Evolutionary conservation across 2,888 invertebrate genomes (phyloP), one percentile per base, ranked within the genome.

Genomic region (Empis stercorea): DNA sequence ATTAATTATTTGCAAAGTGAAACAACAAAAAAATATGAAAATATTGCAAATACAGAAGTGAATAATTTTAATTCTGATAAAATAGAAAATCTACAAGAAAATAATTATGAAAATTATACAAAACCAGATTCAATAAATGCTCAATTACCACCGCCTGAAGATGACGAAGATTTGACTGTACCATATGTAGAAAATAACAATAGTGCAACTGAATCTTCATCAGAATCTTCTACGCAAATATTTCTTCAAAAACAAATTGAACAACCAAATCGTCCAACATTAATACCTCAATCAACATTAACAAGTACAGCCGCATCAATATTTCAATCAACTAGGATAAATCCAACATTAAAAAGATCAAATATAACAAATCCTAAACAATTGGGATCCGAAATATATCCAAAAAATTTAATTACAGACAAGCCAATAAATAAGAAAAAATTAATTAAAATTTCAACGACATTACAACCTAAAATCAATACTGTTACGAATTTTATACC

Each of bases 131-230:
- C 63, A 6, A 60, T 64, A 43, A 63, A 61, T 51, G 63, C 66
- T 30, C 70, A 69, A 54, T 48, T 68, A 44, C 65, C 65, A 45
- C 60, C 65, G 45, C 60, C 67, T 40, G 57, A 57, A n/a, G 51
- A 56, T 46, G 56, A 59, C 44, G 54, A 55, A 34, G 61, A 63
- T 49, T 55, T 57, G 14, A 54, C 56, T 13, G 51, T 56, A 32
- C 59, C 59, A 4, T 59, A 60, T 44, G 55, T 57, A 20, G 57
- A 58, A 23, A 48, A 48, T 16, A 20, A 7, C 23, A 27, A 5
- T 20, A 20, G 23, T 27, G 23, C 9, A 6, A 27, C 23, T 27
- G 23, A 27, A 27, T 27, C 48, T 13, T 44, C 44, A 30, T 32
- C 48, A 10, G 49, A 50, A 27, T 38, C 44, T 15, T 32, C 50